Base-by-base conservation (phyloP, 2,113 vertebrate species). In the Herpetotheres cachinnans region DNA sequence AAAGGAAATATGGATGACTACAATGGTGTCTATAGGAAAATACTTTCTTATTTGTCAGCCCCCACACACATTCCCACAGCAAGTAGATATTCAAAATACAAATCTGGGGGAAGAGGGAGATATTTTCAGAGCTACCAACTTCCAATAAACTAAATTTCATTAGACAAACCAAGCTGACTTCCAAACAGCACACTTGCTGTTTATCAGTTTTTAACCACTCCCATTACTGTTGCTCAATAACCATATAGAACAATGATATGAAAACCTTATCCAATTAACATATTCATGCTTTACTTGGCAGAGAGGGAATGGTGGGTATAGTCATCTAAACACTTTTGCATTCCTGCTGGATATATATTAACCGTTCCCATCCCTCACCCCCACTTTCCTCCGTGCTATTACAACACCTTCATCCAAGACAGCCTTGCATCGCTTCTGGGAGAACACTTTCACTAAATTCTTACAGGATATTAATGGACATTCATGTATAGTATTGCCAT, bases 381-480 rank as follows among this genome's bases (percentile, higher is more conserved):
- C 5, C 0, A 15, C 36, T 65, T 20, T 71, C 70, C 62, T 72
- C 80, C 21, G 24, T 29, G 65, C 65, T 95, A 32, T 86, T 79
- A 79, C 17, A n/a, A 61, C 65, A 94, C 62, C 86, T 97, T 89
- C 73, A 66, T 89, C 73, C 6, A 4, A 86, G 74, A 61, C 77
- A 61, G 76, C 40, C 76, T 84, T 92, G 69, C 73, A 58, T 84
- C 0, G 9, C 92, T 96, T 92, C 95, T 97, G 90, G 80, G 83
- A 95, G 95, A 96, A 90, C 44, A 83, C 69, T 92, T 91, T 21
- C 89, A 84, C 93, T 94, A 84, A 71, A 86, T 93, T 97, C 93
- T 79, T 92, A 95, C 76, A 95, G 91, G 92, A 92, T 97, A 96
- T 95, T 95, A 95, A 96, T 84, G 97, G 95, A 92, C 77, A 13